Evolutionary conservation across 2,888 invertebrate genomes (phyloP), one percentile per base, ranked within the genome.

Genomic region (Eupithecia dodoneata): DNA sequence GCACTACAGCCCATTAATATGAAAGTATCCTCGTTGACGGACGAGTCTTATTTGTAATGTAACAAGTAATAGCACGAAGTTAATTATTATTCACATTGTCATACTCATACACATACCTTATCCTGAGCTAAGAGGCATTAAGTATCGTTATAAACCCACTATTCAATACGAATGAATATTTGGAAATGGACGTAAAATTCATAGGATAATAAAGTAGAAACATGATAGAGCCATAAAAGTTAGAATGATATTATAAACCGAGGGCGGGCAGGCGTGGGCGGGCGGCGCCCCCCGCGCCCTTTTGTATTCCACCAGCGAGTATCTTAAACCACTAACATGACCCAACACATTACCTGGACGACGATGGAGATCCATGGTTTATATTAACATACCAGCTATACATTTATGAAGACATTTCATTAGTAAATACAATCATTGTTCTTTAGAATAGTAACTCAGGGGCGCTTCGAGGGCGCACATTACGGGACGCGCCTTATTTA

Each of bases 401-500:
- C 55, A n/a, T 6, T 7, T 59, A 41, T 30, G 30, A 30, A 15
- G 41, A 42, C 42, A 15, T 15, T 42, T 13, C 1, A 30, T 30
- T 30, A 15, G 41, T 13, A 66, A 42, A 42, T 2, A 15, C 66
- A 42, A 59, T 12, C 65, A 65, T 65, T 65, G 30, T 41, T 65
- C 30, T 12, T 4, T 41, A 41, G 0, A 12, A 5, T 0, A 41
- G 66, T 67, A 15, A 44, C 13, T 10, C n/a, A 44, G 42, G 2
- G 15, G 42, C 7, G 44, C 2, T 13, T 3, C 67, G 67, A 74
- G 15, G 63, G 73, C 79, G 80, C 92, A 93, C 92, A 93, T 93
- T 92, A 94, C n/a, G 90, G 79, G 75, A 87, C 88, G 88, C 91
- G 91, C 91, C 91, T 93, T 93, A 93, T 83, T 93, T 94, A 94